Evolutionary conservation across 2,797 vertebrate genomes (phyloP).

Genomic region (Myoxocephalus aenaeus): DNA sequence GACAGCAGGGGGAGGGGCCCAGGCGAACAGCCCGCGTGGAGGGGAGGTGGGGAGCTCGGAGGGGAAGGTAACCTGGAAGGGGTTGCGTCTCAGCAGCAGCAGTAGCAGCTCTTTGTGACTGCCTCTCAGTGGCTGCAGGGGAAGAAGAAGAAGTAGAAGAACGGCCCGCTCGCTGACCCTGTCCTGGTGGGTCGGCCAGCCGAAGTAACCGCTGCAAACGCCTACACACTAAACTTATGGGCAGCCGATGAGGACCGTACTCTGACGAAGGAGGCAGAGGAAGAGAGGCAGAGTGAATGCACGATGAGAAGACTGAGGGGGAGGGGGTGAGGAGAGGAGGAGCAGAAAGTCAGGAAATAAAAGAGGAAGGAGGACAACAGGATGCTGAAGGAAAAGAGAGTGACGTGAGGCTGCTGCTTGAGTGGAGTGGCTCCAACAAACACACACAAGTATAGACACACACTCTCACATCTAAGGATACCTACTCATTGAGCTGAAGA

Average conservation of each 20-base stretch:
- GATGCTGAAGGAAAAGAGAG: slow-evolving; percentile 57
- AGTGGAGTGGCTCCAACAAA: slow-evolving; percentile 68
- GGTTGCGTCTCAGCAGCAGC: slow-evolving; percentile 82
- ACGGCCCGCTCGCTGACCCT: slow-evolving; percentile 82
- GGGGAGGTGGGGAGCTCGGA: slow-evolving; percentile 12
- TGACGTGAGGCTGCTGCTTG: slow-evolving; percentile 69
- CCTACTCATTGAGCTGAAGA: background rate
- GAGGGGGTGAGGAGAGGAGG: slow-evolving; percentile 53
- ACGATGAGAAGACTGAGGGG: slow-evolving; percentile 61
- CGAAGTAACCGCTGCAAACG: slow-evolving; percentile 96
- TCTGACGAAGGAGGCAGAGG: slow-evolving; percentile 86
- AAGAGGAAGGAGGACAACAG: slow-evolving; percentile 43
- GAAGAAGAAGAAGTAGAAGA: slow-evolving; percentile 77
- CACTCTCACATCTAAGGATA: slow-evolving; percentile 1
- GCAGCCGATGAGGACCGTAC: slow-evolving; percentile 91
- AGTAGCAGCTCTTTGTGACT: slow-evolving; percentile 80
- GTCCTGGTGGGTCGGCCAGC: slow-evolving; percentile 93
- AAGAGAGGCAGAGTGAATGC: slow-evolving; percentile 77
- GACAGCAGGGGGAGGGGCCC: slow-evolving; percentile 36
- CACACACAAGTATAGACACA: slow-evolving; percentile 28
- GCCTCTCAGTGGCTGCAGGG: slow-evolving; percentile 82
- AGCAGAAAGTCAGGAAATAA: slow-evolving; percentile 47
- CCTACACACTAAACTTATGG: slow-evolving; percentile 98
- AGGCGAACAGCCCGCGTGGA: slow-evolving; percentile 32
- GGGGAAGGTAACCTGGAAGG: slow-evolving; percentile 87